phyloP scores from a whole-genome alignment of 2,797 vertebrate species.

The Euthynnus affinis region DNA sequence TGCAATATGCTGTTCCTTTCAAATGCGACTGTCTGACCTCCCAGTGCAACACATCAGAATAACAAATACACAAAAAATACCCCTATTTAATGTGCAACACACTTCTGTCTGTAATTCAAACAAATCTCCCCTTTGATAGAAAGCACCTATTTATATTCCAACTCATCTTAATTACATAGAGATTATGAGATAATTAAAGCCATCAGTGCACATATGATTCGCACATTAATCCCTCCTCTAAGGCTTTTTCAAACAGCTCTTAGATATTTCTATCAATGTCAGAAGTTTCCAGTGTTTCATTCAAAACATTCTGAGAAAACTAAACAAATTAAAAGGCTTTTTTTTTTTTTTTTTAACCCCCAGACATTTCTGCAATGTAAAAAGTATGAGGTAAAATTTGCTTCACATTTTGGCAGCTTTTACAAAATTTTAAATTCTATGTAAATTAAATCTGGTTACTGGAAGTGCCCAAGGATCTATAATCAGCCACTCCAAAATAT shows the following conservation, averaged over 20 bases:
- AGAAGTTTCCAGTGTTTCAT: no score
- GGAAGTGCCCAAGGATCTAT: not conserved
- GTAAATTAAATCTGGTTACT: conserved; percentile 1
- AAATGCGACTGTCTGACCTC: not conserved
- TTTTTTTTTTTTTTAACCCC: no score
- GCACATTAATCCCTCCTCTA: not conserved
- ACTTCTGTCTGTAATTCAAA: not conserved
- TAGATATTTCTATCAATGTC: not conserved
- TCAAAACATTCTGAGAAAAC: not conserved
- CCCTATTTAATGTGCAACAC: not conserved
- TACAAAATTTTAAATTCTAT: no score
- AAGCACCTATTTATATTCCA: not conserved
- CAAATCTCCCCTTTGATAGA: not conserved
- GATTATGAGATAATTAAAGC: not conserved
- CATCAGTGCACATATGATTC: not conserved
- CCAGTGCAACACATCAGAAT: not conserved
- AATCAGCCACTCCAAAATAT: not conserved
- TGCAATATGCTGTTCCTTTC: not conserved
- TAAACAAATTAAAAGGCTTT: not conserved
- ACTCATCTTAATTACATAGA: not conserved
- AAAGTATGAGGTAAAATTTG: no score
- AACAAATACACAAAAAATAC: not conserved
- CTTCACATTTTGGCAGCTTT: not conserved
- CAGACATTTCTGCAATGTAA: not conserved
- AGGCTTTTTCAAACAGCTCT: not conserved